A percentile compares a stretch with the other conserved stretches of the same genome.
Conservation (phyloP, 1,140 invertebrate genomes). For the Sitophilus oryzae region DNA sequence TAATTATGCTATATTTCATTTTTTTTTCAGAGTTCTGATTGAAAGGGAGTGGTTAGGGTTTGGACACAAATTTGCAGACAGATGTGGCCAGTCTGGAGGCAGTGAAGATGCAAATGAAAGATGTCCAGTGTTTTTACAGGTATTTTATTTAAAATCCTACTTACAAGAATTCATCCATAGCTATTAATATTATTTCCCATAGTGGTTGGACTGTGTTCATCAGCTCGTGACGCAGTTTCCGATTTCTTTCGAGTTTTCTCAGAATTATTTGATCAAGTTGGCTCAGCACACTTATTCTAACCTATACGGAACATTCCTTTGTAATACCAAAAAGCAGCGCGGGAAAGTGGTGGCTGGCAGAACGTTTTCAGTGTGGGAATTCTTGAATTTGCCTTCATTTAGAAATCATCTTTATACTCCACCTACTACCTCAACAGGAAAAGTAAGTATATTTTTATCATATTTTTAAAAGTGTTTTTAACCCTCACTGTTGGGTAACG, state of each 20-base stretch:
- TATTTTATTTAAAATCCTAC: neutral
- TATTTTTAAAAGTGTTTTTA: too few species aligned
- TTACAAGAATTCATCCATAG: too few species aligned
- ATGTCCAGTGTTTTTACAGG: slow-evolving; percentile 84
- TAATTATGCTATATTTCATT: neutral
- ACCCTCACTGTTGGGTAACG: too few species aligned
- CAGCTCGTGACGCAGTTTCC: slow-evolving; percentile 87
- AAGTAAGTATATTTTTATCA: slow-evolving; percentile 15
- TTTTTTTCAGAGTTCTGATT: slow-evolving; percentile 77
- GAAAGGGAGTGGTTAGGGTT: slow-evolving; percentile 95
- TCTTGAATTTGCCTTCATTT: slow-evolving; percentile 71
- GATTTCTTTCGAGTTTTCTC: slow-evolving; percentile 92
- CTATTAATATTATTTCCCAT: too few species aligned
- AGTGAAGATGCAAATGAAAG: slow-evolving; percentile 84
- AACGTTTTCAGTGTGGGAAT: slow-evolving; percentile 84
- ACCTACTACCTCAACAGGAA: slow-evolving; percentile 36
- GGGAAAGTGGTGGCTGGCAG: slow-evolving; percentile 59
- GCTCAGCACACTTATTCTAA: slow-evolving; percentile 93
- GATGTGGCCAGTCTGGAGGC: slow-evolving; percentile 80
- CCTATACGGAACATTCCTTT: slow-evolving; percentile 95
- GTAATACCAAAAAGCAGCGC: slow-evolving; percentile 79
- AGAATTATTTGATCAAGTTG: slow-evolving; percentile 89
- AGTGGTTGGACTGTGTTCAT: slow-evolving; percentile 96
- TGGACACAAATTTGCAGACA: slow-evolving; percentile 94
- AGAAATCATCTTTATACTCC: slow-evolving; percentile 79